These are phyloP conservation scores for Apteryx owenii DNA, from an alignment of 2,113 vertebrate genomes.

Conservation along the genomic window DNA sequence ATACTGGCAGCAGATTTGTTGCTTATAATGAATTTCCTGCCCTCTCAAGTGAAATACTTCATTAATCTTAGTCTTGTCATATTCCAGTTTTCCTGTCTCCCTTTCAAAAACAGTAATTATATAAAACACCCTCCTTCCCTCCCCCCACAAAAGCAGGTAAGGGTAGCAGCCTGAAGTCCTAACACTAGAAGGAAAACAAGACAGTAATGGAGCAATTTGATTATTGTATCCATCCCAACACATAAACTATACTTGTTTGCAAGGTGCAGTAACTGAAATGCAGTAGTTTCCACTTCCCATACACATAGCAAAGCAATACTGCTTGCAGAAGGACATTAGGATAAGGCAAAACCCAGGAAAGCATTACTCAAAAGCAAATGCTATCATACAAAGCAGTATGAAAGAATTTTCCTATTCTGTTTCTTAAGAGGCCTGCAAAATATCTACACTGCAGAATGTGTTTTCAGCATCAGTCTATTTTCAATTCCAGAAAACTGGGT, in stretches of 20 bases:
- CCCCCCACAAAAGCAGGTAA: background rate
- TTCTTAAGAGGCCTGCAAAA: background rate
- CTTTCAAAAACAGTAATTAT: background rate
- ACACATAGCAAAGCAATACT: background rate
- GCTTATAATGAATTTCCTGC: background rate
- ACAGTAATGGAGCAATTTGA: background rate
- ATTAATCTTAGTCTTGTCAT: background rate
- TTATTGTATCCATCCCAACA: background rate
- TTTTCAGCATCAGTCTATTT: background rate
- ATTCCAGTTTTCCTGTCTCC: background rate
- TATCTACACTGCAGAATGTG: background rate
- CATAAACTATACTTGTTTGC: background rate
- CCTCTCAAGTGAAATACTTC: background rate
- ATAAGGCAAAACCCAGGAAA: background rate
- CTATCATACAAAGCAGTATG: accelerated
- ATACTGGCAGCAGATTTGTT: background rate
- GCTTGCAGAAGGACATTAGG: background rate
- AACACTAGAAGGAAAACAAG: background rate
- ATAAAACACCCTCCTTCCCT: background rate
- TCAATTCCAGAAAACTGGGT: background rate
- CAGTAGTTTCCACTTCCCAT: background rate
- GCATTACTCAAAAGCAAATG: background rate
- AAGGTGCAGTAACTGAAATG: background rate
- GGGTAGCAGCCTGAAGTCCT: background rate
- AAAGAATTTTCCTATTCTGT: background rate